Conservation (phyloP, 2,113 vertebrate genomes). For the Circaetus cinerascens region DNA sequence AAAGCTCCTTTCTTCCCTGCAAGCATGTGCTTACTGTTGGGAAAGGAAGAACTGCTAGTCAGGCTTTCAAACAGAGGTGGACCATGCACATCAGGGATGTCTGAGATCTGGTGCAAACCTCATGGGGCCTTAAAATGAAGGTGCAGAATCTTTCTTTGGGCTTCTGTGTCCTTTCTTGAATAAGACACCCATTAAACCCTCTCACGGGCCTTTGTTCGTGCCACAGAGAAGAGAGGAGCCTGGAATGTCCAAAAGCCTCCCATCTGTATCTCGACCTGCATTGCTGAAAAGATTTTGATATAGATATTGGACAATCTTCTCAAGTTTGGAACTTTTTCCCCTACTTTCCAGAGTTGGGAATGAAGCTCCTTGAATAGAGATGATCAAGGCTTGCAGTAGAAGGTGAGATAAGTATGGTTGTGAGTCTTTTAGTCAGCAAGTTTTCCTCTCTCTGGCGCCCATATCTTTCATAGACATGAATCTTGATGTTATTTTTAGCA, state of each 20-base stretch:
- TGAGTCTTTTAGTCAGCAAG: neutral
- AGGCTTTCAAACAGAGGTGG: neutral
- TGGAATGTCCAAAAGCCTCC: neutral
- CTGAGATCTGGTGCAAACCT: neutral
- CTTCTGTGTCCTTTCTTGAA: neutral
- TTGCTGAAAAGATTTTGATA: neutral
- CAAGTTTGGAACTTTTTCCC: neutral
- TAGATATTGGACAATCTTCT: neutral
- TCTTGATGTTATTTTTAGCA: slow-evolving; percentile 52
- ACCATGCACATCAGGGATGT: neutral
- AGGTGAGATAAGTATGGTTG: neutral
- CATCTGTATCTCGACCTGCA: neutral
- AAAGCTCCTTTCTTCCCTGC: neutral
- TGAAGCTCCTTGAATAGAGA: neutral
- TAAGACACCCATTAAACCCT: neutral
- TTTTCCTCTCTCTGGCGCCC: neutral
- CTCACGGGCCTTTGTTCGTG: neutral
- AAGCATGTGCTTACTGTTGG: neutral
- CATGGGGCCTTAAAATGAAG: neutral
- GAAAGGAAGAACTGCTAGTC: neutral
- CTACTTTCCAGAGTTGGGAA: neutral
- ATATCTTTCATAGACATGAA: neutral
- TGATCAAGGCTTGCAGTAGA: neutral
- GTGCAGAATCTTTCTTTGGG: neutral
- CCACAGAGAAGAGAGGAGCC: neutral